A percentile compares a stretch with the other conserved stretches of the same genome.
Conservation (phyloP, 1,140 invertebrate species). For the Octopus bimaculoides region DNA sequence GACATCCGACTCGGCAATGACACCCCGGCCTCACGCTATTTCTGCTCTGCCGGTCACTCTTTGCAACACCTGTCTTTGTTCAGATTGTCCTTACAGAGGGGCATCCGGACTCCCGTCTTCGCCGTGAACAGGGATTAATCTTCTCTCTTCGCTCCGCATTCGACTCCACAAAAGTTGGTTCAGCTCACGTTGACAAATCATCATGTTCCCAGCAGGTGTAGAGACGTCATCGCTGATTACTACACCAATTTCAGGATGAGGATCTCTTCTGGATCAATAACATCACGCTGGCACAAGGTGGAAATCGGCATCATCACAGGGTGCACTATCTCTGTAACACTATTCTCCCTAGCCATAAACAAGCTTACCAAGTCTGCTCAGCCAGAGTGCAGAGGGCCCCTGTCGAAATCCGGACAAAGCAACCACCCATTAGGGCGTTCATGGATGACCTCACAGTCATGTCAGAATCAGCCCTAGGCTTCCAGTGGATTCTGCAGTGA, state of each 20-base stretch:
- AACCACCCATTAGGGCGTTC: constrained; percentile 17
- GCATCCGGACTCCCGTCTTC: too few relatives aligned
- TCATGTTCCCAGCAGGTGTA: background rate
- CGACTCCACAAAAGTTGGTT: background rate
- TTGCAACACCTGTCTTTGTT: too few relatives aligned
- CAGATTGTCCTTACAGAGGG: too few relatives aligned
- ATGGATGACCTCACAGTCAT: background rate
- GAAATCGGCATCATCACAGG: constrained; percentile 23
- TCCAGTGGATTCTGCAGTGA: background rate
- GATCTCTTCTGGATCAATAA: background rate
- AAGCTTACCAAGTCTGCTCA: constrained; percentile 16
- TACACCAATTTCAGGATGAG: background rate
- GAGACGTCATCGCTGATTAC: background rate
- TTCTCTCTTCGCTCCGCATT: too few relatives aligned
- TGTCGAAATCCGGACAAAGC: constrained; percentile 1
- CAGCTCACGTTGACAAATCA: background rate
- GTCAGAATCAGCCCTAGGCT: background rate
- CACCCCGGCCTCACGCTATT: too few relatives aligned
- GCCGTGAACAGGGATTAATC: too few relatives aligned
- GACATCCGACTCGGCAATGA: too few relatives aligned
- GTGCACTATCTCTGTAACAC: constrained; percentile 17
- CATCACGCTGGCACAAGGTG: constrained; percentile 14
- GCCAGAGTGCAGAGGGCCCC: constrained; percentile 8
- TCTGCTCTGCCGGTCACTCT: too few relatives aligned
- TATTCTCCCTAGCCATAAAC: constrained; percentile 21